Evolutionary conservation across 1,140 invertebrate genomes (phyloP).

Genomic region (Pogonus chalceus): DNA sequence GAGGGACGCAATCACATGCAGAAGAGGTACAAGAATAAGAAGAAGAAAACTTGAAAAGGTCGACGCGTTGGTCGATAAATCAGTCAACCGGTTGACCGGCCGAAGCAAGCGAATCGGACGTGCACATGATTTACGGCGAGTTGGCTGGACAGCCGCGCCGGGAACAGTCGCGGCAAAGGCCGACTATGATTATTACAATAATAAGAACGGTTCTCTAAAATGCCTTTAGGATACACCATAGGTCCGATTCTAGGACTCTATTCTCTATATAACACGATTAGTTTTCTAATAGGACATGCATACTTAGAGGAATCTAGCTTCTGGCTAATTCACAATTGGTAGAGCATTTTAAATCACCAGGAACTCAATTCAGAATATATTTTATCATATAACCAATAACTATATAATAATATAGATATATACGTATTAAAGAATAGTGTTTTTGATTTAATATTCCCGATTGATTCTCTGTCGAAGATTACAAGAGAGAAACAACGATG

Average conservation of each 20-base stretch:
- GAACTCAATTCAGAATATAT: too few species aligned
- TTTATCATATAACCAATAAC: too few species aligned
- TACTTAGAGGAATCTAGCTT: too few species aligned
- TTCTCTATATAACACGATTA: too few species aligned
- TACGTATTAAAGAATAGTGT: too few species aligned
- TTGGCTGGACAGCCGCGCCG: neutral
- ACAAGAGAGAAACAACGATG: neutral
- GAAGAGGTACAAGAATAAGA: constrained; percentile 2
- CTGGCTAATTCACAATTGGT: too few species aligned
- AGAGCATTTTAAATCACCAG: too few species aligned
- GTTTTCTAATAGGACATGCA: too few species aligned
- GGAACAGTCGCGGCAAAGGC: neutral
- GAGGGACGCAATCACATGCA: too few species aligned
- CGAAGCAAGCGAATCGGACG: constrained; percentile 25
- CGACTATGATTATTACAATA: neutral
- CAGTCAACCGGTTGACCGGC: constrained; percentile 31
- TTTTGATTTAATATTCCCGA: too few species aligned
- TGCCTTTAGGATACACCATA: neutral
- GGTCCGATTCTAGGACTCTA: neutral
- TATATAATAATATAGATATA: too few species aligned
- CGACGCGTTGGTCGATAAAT: constrained; percentile 32
- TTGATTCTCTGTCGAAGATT: constrained; percentile 2
- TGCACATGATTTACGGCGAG: constrained; percentile 31
- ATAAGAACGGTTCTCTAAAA: neutral
- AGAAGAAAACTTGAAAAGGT: constrained; percentile 17